Evolutionary conservation across 2,797 vertebrate species (phyloP).

Genomic region (Knipowitschia caucasica): DNA sequence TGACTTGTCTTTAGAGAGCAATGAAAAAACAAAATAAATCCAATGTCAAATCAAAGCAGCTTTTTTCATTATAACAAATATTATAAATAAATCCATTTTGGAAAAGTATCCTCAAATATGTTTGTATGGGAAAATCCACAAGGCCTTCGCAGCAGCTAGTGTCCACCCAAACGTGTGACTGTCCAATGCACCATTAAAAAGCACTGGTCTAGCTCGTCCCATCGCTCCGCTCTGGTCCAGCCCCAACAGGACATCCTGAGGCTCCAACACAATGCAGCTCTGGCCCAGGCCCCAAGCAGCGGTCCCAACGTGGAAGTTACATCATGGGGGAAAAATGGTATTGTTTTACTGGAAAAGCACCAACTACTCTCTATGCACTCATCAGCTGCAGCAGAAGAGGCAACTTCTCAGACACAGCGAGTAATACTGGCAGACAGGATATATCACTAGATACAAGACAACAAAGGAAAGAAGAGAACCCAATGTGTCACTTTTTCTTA

Average conservation of each 20-base stretch:
- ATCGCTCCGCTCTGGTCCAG: slow-evolving; percentile 55
- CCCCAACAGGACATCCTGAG: slow-evolving; percentile 96
- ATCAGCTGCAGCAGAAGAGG: slow-evolving; percentile 15
- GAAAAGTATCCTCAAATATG: neutral
- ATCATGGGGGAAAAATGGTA: slow-evolving; percentile 79
- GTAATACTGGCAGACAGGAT: neutral
- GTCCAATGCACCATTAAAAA: slow-evolving; percentile 47
- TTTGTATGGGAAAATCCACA: slow-evolving; percentile 17
- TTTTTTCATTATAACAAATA: neutral
- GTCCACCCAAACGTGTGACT: slow-evolving; percentile 27
- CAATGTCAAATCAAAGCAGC: neutral
- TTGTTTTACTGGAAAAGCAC: slow-evolving; percentile 74
- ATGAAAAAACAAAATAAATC: neutral
- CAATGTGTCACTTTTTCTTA: neutral
- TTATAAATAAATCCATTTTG: neutral
- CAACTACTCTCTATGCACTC: slow-evolving; percentile 34
- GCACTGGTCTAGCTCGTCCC: slow-evolving; percentile 26
- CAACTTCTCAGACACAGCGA: slow-evolving; percentile 1
- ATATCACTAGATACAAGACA: neutral
- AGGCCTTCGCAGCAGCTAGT: slow-evolving; percentile 19
- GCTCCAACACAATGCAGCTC: slow-evolving; percentile 90
- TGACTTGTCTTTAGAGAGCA: neutral
- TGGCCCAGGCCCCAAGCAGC: slow-evolving; percentile 68
- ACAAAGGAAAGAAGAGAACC: neutral
- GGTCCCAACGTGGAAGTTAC: slow-evolving; percentile 78